A percentile compares a stretch with the other conserved stretches of the same genome.
phyloP scores from a whole-genome alignment of 2,113 vertebrate genomes.

The Dicerorhinus sumatrensis region DNA sequence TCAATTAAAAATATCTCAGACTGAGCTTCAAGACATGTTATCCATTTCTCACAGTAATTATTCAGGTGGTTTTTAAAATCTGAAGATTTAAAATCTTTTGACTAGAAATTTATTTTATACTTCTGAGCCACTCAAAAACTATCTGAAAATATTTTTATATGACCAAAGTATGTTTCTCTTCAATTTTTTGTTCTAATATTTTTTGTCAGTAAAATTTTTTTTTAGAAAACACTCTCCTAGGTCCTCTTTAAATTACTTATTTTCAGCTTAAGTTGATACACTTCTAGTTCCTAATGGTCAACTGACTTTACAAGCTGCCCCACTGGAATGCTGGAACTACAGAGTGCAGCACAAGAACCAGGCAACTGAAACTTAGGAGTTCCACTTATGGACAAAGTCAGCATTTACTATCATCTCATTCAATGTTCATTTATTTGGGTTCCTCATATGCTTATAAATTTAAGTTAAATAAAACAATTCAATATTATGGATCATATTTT shows the following conservation, averaged over 20 bases:
- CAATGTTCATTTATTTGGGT: neutral
- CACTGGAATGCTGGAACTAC: neutral
- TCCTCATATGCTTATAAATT: neutral
- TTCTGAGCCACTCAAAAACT: neutral
- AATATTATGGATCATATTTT: neutral
- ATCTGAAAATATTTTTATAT: constrained; percentile 45
- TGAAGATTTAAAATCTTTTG: neutral
- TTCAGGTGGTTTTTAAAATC: neutral
- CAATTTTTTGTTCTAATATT: neutral
- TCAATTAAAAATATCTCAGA: neutral
- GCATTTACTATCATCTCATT: neutral
- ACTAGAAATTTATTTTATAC: neutral
- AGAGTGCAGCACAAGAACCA: neutral
- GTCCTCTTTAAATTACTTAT: neutral
- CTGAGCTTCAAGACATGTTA: neutral
- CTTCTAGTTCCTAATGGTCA: neutral
- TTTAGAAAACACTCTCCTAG: neutral
- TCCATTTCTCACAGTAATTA: neutral
- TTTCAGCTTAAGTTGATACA: neutral
- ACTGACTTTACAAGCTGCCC: neutral
- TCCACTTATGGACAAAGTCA: neutral
- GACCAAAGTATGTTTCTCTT: neutral
- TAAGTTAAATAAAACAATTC: neutral
- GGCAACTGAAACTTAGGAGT: neutral
- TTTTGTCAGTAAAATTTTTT: neutral